These are phyloP conservation scores for Vipera ursinii DNA, from an alignment of 2,797 vertebrate genomes.

Conservation along the genomic window DNA sequence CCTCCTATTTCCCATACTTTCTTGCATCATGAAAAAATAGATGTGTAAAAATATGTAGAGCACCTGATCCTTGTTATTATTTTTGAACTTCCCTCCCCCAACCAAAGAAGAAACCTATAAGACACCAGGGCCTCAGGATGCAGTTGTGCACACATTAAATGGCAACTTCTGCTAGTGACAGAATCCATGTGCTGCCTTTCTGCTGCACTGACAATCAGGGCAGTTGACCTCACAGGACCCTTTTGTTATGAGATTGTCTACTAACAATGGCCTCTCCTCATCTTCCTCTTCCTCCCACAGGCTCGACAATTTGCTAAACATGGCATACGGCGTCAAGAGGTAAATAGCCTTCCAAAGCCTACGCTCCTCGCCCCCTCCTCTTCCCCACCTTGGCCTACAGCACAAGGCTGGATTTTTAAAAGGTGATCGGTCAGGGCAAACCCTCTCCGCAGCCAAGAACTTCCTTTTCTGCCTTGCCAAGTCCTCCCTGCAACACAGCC, in stretches of 20 bases:
- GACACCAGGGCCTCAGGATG: background rate
- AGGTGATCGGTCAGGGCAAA: background rate
- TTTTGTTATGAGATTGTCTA: conserved; percentile 67
- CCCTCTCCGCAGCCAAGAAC: background rate
- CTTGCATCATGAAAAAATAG: background rate
- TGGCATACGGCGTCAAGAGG: conserved; percentile 98
- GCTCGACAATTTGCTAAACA: conserved; percentile 98
- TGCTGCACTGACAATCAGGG: background rate
- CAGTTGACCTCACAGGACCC: conserved; percentile 2
- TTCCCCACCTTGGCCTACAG: conserved; percentile 30
- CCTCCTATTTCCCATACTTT: background rate
- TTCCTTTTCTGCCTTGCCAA: background rate
- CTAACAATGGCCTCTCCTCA: conserved; percentile 83
- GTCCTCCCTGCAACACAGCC: background rate
- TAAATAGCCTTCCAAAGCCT: conserved; percentile 73
- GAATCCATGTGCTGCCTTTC: background rate
- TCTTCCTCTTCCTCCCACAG: conserved; percentile 86
- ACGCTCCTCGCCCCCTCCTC: conserved; percentile 8
- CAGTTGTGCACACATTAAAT: background rate
- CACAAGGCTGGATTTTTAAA: conserved; percentile 28
- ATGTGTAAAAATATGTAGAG: background rate
- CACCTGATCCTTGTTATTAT: background rate
- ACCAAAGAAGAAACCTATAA: background rate
- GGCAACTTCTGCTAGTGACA: background rate
- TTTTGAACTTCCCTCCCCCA: background rate